Conservation (phyloP, 1,140 invertebrate genomes). For the Steinernema feltiae region DNA sequence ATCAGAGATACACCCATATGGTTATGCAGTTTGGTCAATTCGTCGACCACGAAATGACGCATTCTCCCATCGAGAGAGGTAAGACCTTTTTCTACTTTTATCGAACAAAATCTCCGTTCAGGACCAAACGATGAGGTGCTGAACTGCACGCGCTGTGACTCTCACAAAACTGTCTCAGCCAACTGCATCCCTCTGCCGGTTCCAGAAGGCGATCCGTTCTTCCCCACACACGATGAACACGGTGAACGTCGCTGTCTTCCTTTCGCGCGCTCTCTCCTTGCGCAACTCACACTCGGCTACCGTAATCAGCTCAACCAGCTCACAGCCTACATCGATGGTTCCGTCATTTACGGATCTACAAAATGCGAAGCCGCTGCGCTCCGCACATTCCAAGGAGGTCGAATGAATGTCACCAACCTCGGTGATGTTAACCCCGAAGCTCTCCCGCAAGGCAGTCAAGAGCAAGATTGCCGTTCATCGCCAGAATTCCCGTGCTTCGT, state of each 20-base stretch:
- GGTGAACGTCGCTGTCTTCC: constrained; percentile 79
- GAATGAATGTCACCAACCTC: constrained; percentile 39
- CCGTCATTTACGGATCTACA: constrained; percentile 61
- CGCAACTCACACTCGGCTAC: constrained; percentile 69
- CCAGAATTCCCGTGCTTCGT: constrained; percentile 53
- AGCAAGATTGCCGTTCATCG: constrained; percentile 50
- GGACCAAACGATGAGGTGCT: constrained; percentile 58
- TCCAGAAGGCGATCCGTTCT: constrained; percentile 59
- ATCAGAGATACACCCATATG: constrained; percentile 53
- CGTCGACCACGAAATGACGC: constrained; percentile 48
- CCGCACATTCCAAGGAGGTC: constrained; percentile 48
- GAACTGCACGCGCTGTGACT: constrained; percentile 55
- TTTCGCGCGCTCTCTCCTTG: constrained; percentile 83
- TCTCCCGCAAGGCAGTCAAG: constrained; percentile 22
- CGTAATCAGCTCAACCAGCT: constrained; percentile 63
- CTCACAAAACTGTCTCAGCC: constrained; percentile 50
- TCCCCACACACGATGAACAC: constrained; percentile 66
- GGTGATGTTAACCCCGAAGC: constrained; percentile 20
- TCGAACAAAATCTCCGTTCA: not conserved
- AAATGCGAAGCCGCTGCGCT: constrained; percentile 58
- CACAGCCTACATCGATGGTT: constrained; percentile 62
- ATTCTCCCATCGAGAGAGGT: constrained; percentile 45
- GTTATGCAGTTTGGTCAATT: constrained; percentile 56
- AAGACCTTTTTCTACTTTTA: not conserved
- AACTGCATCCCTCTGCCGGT: constrained; percentile 53